Evolutionary conservation across 2,888 invertebrate species (phyloP).

Genomic region (Eupithecia insigniata): DNA sequence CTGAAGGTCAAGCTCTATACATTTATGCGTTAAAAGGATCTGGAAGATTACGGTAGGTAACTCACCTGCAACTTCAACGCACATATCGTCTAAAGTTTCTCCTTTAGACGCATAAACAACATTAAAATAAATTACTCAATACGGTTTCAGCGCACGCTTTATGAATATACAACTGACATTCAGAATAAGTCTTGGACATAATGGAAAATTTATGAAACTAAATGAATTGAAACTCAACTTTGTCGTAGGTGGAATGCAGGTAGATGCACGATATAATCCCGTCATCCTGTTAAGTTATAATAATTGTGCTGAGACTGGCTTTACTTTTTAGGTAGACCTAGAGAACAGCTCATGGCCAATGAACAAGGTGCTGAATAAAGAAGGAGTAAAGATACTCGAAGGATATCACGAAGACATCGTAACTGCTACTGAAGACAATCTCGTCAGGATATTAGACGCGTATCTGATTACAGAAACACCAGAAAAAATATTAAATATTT

Average conservation of each 20-base stretch:
- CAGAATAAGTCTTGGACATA: conserved; percentile 40
- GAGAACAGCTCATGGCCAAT: conserved; percentile 59
- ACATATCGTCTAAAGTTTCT: not conserved
- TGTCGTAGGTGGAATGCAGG: conserved; percentile 41
- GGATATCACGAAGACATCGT: conserved; percentile 50
- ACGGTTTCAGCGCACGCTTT: conserved; percentile 40
- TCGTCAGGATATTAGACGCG: not conserved
- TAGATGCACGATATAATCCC: conserved; percentile 21
- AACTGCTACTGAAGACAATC: conserved; percentile 33
- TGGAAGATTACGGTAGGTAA: conserved; percentile 61
- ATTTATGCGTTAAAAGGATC: conserved; percentile 56
- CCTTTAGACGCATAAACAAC: not conserved
- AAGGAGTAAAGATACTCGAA: conserved; percentile 52
- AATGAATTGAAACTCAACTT: conserved; percentile 38
- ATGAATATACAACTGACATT: conserved; percentile 41
- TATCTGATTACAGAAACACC: not conserved
- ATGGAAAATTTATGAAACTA: conserved; percentile 42
- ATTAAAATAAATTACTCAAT: not conserved
- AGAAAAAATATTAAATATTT: not conserved
- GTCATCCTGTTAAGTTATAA: not conserved
- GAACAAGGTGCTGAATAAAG: conserved; percentile 54
- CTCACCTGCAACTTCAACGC: conserved; percentile 27
- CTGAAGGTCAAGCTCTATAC: conserved; percentile 56
- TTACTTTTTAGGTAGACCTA: conserved; percentile 53
- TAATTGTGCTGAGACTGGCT: not conserved